Base-by-base conservation (phyloP, 2,797 vertebrate genomes). In the Macroramphosus scolopax region DNA sequence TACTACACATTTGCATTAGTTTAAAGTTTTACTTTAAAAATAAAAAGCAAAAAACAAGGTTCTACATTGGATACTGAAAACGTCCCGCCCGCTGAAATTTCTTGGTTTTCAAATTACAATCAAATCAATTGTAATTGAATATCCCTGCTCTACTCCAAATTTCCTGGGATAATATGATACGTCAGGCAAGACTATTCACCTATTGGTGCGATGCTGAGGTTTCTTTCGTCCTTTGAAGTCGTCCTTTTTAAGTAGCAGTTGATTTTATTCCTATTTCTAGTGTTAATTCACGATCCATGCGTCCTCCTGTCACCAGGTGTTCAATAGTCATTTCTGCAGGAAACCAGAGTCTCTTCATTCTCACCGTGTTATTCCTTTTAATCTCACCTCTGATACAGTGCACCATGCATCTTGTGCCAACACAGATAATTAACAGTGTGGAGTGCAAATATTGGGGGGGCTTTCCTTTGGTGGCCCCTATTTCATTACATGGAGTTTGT, bases 151-250 rank as follows among this genome's bases (percentile, higher is more conserved):
- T 22, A 22, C 42, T 65, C 49, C 35, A 29, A 56, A 35, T 50
- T 46, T 60, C 60, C 45, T 63, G 55, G 17, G 60, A 75, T 70
- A 54, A 76, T 58, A 56, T 40, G 28, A 61, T 49, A 54, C 61
- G 44, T 75, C 58, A 51, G 52, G 63, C 40, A 58, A 72, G 52
- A 63, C 38, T 20, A 34, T 36, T 30, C 14, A 34, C 62, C 45
- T 48, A 25, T 51, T 46, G 41, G 39, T 31, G 42, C 8, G 29
- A 42, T 49, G 50, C 51, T 31, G 15, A 34, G 47, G 50, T 16
- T 25, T 32, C 32, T 69, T 30, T 14, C 6, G 6, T 22, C 20
- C 20, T 6, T 22, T 6, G 3, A 22, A 22, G 20, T 22, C 20
- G 20, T 22, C 20, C 20, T 22, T 6, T 22, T 3, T 22, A 22